Evolutionary conservation across 2,888 invertebrate species (phyloP), one percentile per base, ranked within the genome.

Genomic region (Itoplectis maculator): DNA sequence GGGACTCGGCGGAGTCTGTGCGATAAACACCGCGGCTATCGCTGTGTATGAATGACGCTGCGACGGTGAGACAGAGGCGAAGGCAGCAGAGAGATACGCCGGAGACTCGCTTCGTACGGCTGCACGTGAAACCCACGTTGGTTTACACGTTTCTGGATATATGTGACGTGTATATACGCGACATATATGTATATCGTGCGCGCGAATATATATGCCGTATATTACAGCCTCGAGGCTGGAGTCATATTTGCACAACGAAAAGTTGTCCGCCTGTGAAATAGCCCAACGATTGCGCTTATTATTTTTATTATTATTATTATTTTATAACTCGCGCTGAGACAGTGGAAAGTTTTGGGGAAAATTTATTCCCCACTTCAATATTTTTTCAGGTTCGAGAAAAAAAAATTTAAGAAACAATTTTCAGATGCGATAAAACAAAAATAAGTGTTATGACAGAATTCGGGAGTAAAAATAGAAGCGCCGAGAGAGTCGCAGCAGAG

Each of bases 1-100:
- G 66, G 54, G 18, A 54, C 51, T 51, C 69, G 54, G 69, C 54
- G 37, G 18, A 51, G 37, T 8, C 40, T 37, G 18, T 63, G 40
- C 45, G 9, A 56, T 23, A 23, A 15, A 59, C 13, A 35, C 29
- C 5, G 29, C 3, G 3, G 29, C 29, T 29, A 29, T 29, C 1
- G 29, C 35, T 59, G 35, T 35, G n/a, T 35, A 15, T n/a, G n/a
- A n/a, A n/a, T n/a, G 29, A 54, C 9, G 35, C 13, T 35, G n/a
- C 8, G 13, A 59, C 29, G 11, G 15, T 59, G 35, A 29, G 59
- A 56, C 23, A 37, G 59, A 37, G n/a, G n/a, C n/a, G 18, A 59
- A 35, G 15, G 35, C 5, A 54, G 13, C 35, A 11, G 59, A 4
- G 35, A 7, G 59, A 51, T 35, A 35, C 35, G 35, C 29, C 3